A percentile compares a stretch with the other conserved stretches of the same genome.
phyloP scores from a whole-genome alignment of 2,797 vertebrate genomes.

The Pipistrellus nathusii region DNA sequence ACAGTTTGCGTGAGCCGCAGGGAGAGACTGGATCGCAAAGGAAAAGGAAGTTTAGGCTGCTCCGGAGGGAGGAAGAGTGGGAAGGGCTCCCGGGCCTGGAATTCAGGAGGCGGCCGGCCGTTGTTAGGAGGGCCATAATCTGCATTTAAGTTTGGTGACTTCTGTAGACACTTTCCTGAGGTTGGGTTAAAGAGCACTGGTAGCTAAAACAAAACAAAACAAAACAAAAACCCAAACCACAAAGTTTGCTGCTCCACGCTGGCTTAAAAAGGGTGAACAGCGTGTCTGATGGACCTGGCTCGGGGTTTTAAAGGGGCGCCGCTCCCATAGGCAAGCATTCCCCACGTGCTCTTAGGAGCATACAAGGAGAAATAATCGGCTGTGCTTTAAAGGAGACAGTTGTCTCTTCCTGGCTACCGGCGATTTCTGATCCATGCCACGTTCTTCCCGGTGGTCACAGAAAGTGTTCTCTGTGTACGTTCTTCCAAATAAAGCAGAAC shows the following conservation, averaged over 20 bases:
- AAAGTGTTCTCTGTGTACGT: background rate
- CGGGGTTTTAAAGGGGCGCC: background rate
- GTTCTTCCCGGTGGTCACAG: background rate
- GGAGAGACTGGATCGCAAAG: background rate
- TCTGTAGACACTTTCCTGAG: conserved; percentile 46
- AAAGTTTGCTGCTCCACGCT: background rate
- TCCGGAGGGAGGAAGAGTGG: background rate
- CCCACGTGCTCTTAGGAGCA: background rate
- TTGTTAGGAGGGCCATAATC: conserved; percentile 60
- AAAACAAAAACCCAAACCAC: background rate
- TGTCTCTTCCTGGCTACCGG: background rate
- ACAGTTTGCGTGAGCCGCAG: background rate
- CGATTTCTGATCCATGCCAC: background rate
- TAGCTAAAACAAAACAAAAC: background rate
- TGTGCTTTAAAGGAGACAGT: background rate
- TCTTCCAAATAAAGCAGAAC: conserved; percentile 2
- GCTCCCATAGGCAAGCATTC: background rate
- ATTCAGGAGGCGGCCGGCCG: background rate
- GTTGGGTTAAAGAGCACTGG: background rate
- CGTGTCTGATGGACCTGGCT: background rate
- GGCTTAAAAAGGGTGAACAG: conserved; percentile 59
- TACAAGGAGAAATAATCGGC: conserved; percentile 5
- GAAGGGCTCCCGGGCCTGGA: background rate
- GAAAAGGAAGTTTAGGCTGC: background rate
- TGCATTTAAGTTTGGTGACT: conserved; percentile 71